These are phyloP conservation scores for Chaenocephalus aceratus DNA, from an alignment of 2,113 vertebrate species.

Conservation along the genomic window DNA sequence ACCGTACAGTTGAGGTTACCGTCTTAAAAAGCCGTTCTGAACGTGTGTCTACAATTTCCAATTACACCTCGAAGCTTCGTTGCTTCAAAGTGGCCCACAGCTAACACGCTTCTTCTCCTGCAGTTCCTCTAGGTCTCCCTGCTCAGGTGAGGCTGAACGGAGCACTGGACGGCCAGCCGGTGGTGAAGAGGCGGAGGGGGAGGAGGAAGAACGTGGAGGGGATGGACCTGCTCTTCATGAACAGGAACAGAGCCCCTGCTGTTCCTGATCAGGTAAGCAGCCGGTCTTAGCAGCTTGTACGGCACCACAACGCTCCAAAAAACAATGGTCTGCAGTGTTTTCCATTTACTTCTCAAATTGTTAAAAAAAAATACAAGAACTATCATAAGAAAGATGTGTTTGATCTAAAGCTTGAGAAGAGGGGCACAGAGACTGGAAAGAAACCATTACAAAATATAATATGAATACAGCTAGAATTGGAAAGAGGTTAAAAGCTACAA, in stretches of 20 bases:
- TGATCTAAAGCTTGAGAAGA: too few species aligned
- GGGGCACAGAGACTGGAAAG: too few species aligned
- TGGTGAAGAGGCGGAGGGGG: slow-evolving; percentile 92
- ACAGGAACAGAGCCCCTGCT: slow-evolving; percentile 85
- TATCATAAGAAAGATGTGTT: too few species aligned
- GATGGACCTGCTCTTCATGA: slow-evolving; percentile 93
- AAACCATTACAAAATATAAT: too few species aligned
- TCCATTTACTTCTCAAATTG: too few species aligned
- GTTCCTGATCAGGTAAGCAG: slow-evolving; percentile 87
- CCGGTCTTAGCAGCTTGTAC: background rate
- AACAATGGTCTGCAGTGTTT: too few species aligned
- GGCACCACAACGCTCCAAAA: background rate
- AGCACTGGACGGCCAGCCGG: slow-evolving; percentile 88
- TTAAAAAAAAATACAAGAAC: too few species aligned
- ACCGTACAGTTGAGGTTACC: background rate
- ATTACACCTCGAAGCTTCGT: background rate
- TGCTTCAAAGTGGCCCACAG: background rate
- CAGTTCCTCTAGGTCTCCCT: slow-evolving; percentile 80
- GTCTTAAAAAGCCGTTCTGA: background rate
- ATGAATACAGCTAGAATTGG: too few species aligned
- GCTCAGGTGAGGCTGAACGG: slow-evolving; percentile 90
- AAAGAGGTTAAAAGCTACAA: too few species aligned
- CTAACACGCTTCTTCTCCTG: slow-evolving; percentile 34
- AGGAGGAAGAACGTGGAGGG: slow-evolving; percentile 98
- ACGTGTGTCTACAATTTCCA: background rate